phyloP scores from a whole-genome alignment of 2,888 invertebrate genomes.

The Timema cristinae region DNA sequence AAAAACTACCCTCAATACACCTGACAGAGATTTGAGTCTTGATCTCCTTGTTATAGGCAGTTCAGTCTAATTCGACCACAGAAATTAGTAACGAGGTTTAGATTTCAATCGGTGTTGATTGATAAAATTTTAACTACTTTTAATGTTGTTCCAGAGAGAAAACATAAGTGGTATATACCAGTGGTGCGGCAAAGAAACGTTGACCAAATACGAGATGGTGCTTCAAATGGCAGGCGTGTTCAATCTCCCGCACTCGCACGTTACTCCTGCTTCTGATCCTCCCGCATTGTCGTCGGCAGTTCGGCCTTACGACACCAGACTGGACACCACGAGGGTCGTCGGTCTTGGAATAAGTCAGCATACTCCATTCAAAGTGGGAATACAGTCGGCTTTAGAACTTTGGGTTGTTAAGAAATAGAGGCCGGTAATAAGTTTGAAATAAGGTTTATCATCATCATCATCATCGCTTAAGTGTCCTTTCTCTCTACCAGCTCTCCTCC shows the following conservation, averaged over 20 bases:
- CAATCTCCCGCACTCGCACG: constrained; percentile 42
- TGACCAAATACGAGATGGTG: constrained; percentile 52
- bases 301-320: constrained; percentile 46
- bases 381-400: constrained; percentile 34
- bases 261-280: constrained; percentile 40
- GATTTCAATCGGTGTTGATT: no score
- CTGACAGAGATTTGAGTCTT: no score
- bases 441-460: no score
- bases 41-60: no score
- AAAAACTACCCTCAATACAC: no score
- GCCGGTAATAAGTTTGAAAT: no score
- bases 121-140: no score
- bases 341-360: constrained; percentile 41
- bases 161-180: constrained; percentile 46
- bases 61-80: no score
- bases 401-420: constrained; percentile 30
- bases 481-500: no score
- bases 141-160: constrained; percentile 28
- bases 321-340: constrained; percentile 41
- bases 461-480: no score
- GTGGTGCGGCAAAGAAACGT: constrained; percentile 47
- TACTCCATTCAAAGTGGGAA: constrained; percentile 43
- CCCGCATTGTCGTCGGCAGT: constrained; percentile 36
- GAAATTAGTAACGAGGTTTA: no score
- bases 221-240: constrained; percentile 46